Evolutionary conservation across 2,888 invertebrate species (phyloP).

Genomic region (Drosophila aldrichi): DNA sequence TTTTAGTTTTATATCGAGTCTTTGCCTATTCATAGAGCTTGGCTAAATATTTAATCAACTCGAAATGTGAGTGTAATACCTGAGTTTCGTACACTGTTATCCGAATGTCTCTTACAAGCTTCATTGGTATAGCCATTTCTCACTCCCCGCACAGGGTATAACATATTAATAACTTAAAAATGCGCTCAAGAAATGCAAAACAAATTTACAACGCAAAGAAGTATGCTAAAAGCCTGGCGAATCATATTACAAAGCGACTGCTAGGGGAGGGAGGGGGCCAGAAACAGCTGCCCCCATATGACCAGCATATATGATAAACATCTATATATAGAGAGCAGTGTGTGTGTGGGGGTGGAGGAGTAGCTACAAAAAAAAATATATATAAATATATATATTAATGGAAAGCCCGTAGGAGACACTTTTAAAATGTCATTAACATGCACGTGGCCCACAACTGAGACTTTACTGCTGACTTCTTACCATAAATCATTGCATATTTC

Average conservation of each 20-base stretch:
- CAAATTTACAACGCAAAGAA: constrained; percentile 11
- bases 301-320: constrained; percentile 3
- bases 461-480: constrained; percentile 58
- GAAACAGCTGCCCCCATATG: constrained; percentile 6
- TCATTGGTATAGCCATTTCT: not conserved
- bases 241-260: constrained; percentile 20
- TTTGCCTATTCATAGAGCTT: not conserved
- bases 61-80: rapidly evolving
- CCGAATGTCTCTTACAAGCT: not conserved
- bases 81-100: not conserved
- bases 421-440: constrained; percentile 78
- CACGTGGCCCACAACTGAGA: constrained; percentile 72
- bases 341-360: not conserved
- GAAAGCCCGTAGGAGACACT: constrained; percentile 64
- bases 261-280: not conserved
- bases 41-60: no score
- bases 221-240: constrained; percentile 30
- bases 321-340: not conserved
- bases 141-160: not conserved
- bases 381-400: not conserved
- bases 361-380: not conserved
- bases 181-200: not conserved
- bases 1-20: not conserved
- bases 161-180: not conserved
- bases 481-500: constrained; percentile 64